phyloP scores from a whole-genome alignment of 2,888 invertebrate species.

The Harpalus rubripes region DNA sequence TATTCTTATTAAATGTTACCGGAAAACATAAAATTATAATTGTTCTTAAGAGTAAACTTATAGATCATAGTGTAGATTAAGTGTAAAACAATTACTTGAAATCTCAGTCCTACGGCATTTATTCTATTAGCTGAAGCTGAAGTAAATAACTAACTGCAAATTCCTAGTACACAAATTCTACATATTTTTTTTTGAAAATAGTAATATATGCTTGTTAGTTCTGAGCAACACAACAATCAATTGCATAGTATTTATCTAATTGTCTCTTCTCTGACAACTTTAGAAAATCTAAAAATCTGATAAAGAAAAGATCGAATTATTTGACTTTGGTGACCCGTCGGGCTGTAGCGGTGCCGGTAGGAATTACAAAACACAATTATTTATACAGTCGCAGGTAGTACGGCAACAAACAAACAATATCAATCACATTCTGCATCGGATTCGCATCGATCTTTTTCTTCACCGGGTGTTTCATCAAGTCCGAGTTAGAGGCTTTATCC shows the following conservation, averaged over 20 bases:
- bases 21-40: too few species aligned
- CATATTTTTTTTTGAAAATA: too few species aligned
- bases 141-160: too few species aligned
- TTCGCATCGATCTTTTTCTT: conserved; percentile 33
- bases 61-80: too few species aligned
- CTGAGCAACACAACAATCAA: background rate
- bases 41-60: too few species aligned
- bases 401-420: conserved; percentile 44
- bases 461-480: conserved; percentile 35
- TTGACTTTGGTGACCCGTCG: conserved; percentile 24
- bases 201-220: too few species aligned
- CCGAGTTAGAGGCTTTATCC: background rate
- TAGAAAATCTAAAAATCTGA: conserved; percentile 20
- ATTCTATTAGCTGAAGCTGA: too few species aligned
- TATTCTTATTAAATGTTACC: too few species aligned
- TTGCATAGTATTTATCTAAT: background rate
- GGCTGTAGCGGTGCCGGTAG: conserved; percentile 8
- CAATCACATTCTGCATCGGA: conserved; percentile 47
- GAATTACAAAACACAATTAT: conserved; percentile 37
- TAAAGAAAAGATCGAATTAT: conserved; percentile 16
- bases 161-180: too few species aligned
- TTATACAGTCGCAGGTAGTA: conserved; percentile 11
- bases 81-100: too few species aligned
- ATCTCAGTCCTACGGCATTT: too few species aligned
- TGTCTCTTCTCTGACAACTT: background rate